Percentiles rank a stretch among this genome's conserved stretches.
Conservation (phyloP, 2,888 invertebrate species). For the Lamellibrachia columna region DNA sequence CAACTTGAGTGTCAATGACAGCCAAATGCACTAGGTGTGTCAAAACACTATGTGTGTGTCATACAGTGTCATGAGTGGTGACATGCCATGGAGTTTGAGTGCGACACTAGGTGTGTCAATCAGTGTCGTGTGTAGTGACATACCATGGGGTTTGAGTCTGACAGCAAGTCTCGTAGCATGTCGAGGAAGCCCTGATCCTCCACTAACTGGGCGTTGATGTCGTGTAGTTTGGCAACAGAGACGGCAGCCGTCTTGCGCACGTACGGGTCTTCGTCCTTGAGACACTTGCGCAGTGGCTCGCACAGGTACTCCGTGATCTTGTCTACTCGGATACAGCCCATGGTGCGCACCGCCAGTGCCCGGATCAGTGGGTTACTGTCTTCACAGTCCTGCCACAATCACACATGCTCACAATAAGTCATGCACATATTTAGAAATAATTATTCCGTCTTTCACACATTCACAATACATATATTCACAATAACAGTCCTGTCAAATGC, state of each 20-base stretch:
- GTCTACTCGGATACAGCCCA: constrained; percentile 99
- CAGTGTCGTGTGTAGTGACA: background rate
- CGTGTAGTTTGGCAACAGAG: constrained; percentile 98
- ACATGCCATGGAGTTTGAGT: background rate
- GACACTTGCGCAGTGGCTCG: constrained; percentile 88
- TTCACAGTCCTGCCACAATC: constrained; percentile 86
- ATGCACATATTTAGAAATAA: background rate
- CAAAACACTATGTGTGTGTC: background rate
- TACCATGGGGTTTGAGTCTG: constrained; percentile 99
- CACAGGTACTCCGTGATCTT: constrained; percentile 99
- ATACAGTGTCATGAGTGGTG: background rate
- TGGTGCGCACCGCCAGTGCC: constrained; percentile 96
- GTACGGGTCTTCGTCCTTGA: constrained; percentile 68
- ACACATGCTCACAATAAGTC: background rate
- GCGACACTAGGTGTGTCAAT: too few relatives aligned
- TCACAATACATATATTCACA: background rate
- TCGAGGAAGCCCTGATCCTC: constrained; percentile 95
- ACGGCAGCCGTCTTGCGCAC: constrained; percentile 96
- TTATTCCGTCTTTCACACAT: background rate
- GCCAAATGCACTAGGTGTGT: background rate
- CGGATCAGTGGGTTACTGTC: constrained; percentile 98
- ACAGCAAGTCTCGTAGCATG: constrained; percentile 93
- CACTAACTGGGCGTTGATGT: constrained; percentile 82
- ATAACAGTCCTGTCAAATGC: background rate
- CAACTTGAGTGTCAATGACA: background rate